These are phyloP conservation scores for Eunapius fragilis DNA, from an alignment of 37 sponge, comb jelly and placozoan genomes.

Conservation along the genomic window DNA sequence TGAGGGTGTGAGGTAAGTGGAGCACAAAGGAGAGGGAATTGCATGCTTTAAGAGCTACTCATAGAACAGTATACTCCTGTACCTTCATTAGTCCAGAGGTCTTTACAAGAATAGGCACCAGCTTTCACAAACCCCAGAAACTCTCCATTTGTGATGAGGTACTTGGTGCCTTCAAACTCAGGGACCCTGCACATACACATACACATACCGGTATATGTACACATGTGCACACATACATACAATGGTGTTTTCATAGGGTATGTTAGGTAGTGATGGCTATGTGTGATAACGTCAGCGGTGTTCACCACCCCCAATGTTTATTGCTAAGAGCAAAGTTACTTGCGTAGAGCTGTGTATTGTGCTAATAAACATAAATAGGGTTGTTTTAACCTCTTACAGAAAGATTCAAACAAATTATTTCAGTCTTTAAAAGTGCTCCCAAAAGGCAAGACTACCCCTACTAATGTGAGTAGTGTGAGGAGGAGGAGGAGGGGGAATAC, in stretches of 20 bases:
- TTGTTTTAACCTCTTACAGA: too few species aligned
- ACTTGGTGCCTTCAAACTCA: constrained; percentile 79
- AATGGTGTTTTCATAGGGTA: too few species aligned
- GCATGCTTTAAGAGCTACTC: neutral
- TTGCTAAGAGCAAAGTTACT: too few species aligned
- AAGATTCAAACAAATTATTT: too few species aligned
- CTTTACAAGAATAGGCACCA: constrained; percentile 70
- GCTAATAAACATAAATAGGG: too few species aligned
- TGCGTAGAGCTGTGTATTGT: too few species aligned
- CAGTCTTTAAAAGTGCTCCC: too few species aligned
- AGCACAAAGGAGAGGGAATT: neutral
- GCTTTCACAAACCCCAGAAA: constrained; percentile 82
- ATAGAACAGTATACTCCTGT: neutral
- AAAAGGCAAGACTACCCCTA: too few species aligned
- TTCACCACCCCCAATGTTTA: too few species aligned
- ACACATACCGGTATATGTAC: neutral
- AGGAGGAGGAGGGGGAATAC: too few species aligned
- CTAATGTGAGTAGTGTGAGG: neutral
- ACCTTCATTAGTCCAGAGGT: constrained; percentile 92
- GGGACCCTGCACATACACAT: constrained; percentile 62
- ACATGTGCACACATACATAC: neutral
- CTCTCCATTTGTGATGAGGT: constrained; percentile 77
- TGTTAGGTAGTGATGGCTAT: too few species aligned
- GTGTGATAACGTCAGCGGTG: too few species aligned
- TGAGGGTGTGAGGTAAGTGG: neutral